Evolutionary conservation across 2,888 invertebrate genomes (phyloP).

Genomic region (Zaprionus bogoriensis): DNA sequence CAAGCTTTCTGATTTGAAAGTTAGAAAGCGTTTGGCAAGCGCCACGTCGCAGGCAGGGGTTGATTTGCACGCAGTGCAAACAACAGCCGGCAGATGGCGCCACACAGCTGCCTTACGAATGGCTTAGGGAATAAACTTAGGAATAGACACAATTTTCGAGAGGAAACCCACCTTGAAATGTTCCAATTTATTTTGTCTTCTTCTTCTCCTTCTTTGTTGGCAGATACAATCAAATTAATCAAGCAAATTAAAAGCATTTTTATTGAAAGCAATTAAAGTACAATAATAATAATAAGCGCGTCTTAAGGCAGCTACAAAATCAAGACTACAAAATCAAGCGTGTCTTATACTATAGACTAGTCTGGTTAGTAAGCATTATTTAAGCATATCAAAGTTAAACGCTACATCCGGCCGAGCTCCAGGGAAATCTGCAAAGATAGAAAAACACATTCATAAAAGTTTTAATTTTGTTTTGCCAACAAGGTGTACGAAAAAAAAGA

Average conservation of each 20-base stretch:
- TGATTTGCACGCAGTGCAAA: constrained; percentile 35
- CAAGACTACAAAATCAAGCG: constrained; percentile 50
- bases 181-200: neutral
- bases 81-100: constrained; percentile 61
- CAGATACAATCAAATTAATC: constrained; percentile 17
- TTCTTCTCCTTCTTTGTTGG: neutral
- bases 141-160: constrained; percentile 10
- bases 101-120: neutral
- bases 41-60: constrained; percentile 22
- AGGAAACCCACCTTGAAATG: constrained; percentile 2
- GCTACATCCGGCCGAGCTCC: constrained; percentile 19
- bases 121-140: neutral
- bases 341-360: constrained; percentile 59
- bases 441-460: constrained; percentile 35
- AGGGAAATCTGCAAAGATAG: constrained; percentile 52
- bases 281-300: constrained; percentile 24
- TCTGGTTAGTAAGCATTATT: constrained; percentile 61
- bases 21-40: constrained; percentile 63
- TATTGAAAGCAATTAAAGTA: constrained; percentile 28
- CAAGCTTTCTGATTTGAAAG: constrained; percentile 71
- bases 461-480: constrained; percentile 40
- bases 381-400: constrained; percentile 40
- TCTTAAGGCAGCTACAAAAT: constrained; percentile 45
- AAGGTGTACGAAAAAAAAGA: constrained; percentile 11
- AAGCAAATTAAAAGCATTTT: constrained; percentile 52